Percentiles rank a stretch among this genome's conserved stretches.
Conservation (phyloP, 2,888 invertebrate genomes). For the Leucoma salicis region DNA sequence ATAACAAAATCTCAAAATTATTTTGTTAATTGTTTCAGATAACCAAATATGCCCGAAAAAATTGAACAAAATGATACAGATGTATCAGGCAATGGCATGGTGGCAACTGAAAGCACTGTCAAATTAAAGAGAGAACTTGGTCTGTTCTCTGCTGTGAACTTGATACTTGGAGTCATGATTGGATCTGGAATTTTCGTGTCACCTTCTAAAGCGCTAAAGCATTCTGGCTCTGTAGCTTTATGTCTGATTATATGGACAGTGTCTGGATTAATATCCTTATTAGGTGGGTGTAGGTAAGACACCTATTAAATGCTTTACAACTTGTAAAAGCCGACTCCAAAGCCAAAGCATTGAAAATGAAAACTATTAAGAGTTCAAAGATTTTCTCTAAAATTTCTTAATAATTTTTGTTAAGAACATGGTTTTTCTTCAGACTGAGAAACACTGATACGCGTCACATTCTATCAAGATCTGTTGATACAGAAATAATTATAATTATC, state of each 20-base stretch:
- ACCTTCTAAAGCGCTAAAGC: constrained; percentile 87
- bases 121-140: constrained; percentile 89
- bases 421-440: no score
- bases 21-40: constrained; percentile 39
- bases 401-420: no score
- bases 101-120: constrained; percentile 63
- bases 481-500: no score
- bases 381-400: no score
- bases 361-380: no score
- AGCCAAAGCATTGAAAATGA: no score
- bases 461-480: no score
- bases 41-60: constrained; percentile 50
- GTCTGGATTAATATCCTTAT: constrained; percentile 89
- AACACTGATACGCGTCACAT: no score
- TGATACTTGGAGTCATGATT: constrained; percentile 94
- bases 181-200: constrained; percentile 95
- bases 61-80: constrained; percentile 42
- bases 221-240: constrained; percentile 90
- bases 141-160: constrained; percentile 89
- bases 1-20: no score
- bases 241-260: constrained; percentile 90
- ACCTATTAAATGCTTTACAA: constrained; percentile 35
- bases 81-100: constrained; percentile 38
- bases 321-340: no score
- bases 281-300: constrained; percentile 84